Evolutionary conservation across 2,113 vertebrate species (phyloP), one percentile per base, ranked within the genome.

Genomic region (Mirza zaza): DNA sequence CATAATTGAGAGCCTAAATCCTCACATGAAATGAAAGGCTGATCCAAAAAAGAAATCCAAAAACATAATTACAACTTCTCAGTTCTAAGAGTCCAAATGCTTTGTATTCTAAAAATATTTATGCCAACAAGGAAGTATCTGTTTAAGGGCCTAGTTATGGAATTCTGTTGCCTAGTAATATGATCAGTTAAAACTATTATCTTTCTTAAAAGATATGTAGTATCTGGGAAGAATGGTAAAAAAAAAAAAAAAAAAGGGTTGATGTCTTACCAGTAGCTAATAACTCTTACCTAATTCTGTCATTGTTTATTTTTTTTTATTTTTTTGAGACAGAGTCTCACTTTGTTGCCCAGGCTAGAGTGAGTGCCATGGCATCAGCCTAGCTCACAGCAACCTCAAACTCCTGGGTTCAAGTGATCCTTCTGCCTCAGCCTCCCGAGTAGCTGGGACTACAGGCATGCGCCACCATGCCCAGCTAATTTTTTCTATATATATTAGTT

Each of bases 1-100:
- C 34, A 89, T 39, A 92, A 89, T 63, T 76, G 84, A 85, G 75
- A 96, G 36, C 34, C 80, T 88, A 90, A 71, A 96, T 50, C 32
- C 29, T 97, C 42, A 91, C n/a, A 52, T 75, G 77, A 95, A 90
- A 93, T 81, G 21, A 95, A 93, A 75, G 18, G 61, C 14, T 92
- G 65, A 94, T 45, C 61, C 67, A 81, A 61, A 67, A 79, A 92
- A 52, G 57, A 75, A 85, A 85, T 91, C 21, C 25, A 71, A 83
- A 95, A 92, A 85, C 32, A 81, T n/a, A 90, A 77, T 68, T 55
- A 65, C 1, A 93, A 57, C 80, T 83, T 50, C 70, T 97, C 39
- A 88, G 48, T 84, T 85, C 6, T 68, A 96, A 85, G 48, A 84
- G 57, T 94, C 36, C n/a, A 95, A 89, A 93, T 87, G 36, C 14